Base-by-base conservation (phyloP, 2,797 vertebrate genomes). In the Fistularia commersonii region DNA sequence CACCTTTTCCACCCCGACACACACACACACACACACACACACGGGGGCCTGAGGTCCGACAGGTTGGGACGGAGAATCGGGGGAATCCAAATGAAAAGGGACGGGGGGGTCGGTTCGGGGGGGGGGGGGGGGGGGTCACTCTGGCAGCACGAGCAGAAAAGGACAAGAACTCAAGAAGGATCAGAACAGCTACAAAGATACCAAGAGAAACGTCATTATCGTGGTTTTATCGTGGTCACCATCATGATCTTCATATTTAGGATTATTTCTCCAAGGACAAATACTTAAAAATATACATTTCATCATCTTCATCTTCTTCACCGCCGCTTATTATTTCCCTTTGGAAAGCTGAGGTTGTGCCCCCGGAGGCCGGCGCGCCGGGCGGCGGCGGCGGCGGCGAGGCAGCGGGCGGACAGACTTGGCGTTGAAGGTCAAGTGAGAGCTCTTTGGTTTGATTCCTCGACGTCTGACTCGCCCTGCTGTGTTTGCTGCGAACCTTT, bases 251-350 rank as follows among this genome's bases (percentile, higher is more conserved):
- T 82, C 78, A 85, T 82, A 85, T 79, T 85, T 87, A 89, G 88
- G 89, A 85, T 87, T 89, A 80, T 69, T 82, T 80, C 86, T 79
- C 82, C 90, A 89, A 90, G 87, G 90, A 93, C 90, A 92, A 91
- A 91, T 91, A 91, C 87, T 92, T 90, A 92, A 93, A 93, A 93
- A 93, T 93, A 94, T 92, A 93, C 90, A 92, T 89, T 89, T 91
- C 84, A 89, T 92, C 86, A 79, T 87, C 70, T 76, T 88, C 72
- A 82, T 82, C 57, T 87, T 85, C 72, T 74, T 81, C 37, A 71
- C 81, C 58, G 77, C 85, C 64, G 83, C 79, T 85, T 83, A 89
- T 90, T 87, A 84, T 89, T 90, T 90, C 84, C 88, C 89, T 92
- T 93, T 92, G 91, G 91, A 90, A 90, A 90, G 89, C 87, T 91